Evolutionary conservation across 2,888 invertebrate genomes (phyloP).

Genomic region (Sipha maydis): DNA sequence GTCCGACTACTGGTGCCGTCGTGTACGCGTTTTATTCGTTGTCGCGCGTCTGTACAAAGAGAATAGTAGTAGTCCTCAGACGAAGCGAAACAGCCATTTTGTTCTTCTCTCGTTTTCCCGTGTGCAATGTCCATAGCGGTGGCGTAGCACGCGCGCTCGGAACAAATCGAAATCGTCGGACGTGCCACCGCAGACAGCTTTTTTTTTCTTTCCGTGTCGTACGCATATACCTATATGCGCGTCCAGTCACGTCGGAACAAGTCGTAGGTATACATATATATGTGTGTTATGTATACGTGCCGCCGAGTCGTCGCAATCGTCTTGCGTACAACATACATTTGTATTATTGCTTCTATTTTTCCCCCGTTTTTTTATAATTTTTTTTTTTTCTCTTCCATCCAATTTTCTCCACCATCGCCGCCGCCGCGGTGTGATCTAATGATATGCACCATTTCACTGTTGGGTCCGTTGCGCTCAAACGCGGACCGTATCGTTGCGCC

Average conservation of each 20-base stretch:
- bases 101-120: slow-evolving; percentile 36
- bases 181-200: slow-evolving; percentile 52
- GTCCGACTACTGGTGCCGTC: not conserved
- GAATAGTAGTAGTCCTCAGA: too few relatives aligned
- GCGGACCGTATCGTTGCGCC: not conserved
- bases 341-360: slow-evolving; percentile 22
- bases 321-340: not conserved
- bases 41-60: not conserved
- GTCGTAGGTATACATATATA: not conserved
- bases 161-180: slow-evolving; percentile 60
- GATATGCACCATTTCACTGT: slow-evolving; percentile 61
- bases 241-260: slow-evolving; percentile 49
- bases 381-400: slow-evolving; percentile 27
- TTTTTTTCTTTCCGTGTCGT: not conserved
- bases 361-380: not conserved
- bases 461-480: slow-evolving; percentile 61
- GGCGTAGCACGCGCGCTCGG: slow-evolving; percentile 59
- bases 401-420: slow-evolving; percentile 10
- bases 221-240: not conserved
- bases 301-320: not conserved
- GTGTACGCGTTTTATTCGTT: too few relatives aligned
- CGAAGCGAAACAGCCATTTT: slow-evolving; percentile 44
- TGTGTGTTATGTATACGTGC: slow-evolving; percentile 14
- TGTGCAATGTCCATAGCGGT: slow-evolving; percentile 17
- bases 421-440: slow-evolving; percentile 41